phyloP scores from a whole-genome alignment of 1,140 invertebrate species.

The Luehdorfia chinensis region DNA sequence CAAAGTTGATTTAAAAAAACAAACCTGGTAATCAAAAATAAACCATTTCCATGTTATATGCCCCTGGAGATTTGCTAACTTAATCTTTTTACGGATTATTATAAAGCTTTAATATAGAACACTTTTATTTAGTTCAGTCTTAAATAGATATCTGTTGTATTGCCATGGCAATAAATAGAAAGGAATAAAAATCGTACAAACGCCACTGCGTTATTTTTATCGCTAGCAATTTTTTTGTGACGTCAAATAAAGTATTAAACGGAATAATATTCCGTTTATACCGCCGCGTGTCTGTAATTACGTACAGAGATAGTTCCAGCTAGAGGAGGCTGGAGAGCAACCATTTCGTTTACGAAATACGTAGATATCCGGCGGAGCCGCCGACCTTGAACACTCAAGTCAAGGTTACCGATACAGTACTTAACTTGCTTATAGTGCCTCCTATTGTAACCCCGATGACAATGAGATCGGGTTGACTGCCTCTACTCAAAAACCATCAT shows the following conservation, averaged over 20 bases:
- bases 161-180: too few species aligned
- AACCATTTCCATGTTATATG: too few species aligned
- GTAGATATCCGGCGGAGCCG: constrained; percentile 19
- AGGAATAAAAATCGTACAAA: too few species aligned
- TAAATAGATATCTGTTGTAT: too few species aligned
- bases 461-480: constrained; percentile 55
- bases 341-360: constrained; percentile 7
- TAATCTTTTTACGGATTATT: too few species aligned
- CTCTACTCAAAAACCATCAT: constrained; percentile 41
- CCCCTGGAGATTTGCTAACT: too few species aligned
- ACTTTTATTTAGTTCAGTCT: too few species aligned
- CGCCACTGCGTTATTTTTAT: too few species aligned
- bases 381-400: constrained; percentile 48
- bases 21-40: too few species aligned
- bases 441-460: constrained; percentile 49
- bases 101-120: too few species aligned
- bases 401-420: constrained; percentile 42
- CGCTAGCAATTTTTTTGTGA: too few species aligned
- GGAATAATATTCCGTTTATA: background rate
- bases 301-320: constrained; percentile 1
- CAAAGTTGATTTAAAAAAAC: too few species aligned
- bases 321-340: background rate
- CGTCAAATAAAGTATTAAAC: constrained; percentile 6
- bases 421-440: constrained; percentile 38
- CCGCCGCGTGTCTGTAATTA: constrained; percentile 1